These are phyloP conservation scores for Scotopteryx bipunctaria DNA, from an alignment of 2,888 invertebrate genomes.

Conservation along the genomic window DNA sequence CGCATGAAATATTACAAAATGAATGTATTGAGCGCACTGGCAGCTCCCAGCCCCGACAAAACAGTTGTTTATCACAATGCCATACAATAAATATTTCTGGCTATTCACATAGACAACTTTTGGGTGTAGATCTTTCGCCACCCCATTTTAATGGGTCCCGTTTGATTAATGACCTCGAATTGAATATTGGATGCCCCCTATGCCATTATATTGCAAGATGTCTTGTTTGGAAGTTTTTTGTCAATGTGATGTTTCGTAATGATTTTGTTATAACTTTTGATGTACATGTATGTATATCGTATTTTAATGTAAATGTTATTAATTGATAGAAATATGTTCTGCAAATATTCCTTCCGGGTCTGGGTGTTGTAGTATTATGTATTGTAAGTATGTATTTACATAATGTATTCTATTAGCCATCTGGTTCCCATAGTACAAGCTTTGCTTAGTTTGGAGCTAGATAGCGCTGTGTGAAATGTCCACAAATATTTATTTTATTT, in stretches of 20 bases:
- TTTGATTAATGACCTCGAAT: slow-evolving; percentile 76
- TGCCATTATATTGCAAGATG: slow-evolving; percentile 34
- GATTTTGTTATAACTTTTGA: slow-evolving; percentile 36
- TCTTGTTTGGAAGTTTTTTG: slow-evolving; percentile 36
- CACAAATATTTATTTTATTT: too few relatives aligned
- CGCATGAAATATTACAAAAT: slow-evolving; percentile 21
- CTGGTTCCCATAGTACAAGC: too few relatives aligned
- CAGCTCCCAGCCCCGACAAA: slow-evolving; percentile 46
- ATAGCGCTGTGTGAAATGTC: too few relatives aligned
- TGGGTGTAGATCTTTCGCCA: slow-evolving; percentile 71
- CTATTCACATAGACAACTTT: slow-evolving; percentile 66
- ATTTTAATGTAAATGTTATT: slow-evolving; percentile 28
- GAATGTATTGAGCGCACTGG: slow-evolving; percentile 29
- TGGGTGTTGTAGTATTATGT: too few relatives aligned
- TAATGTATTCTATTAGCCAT: too few relatives aligned
- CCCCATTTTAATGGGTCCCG: slow-evolving; percentile 75
- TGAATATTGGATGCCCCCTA: slow-evolving; percentile 51
- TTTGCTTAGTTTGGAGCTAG: too few relatives aligned
- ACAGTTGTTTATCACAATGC: slow-evolving; percentile 51
- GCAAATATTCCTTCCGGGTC: too few relatives aligned
- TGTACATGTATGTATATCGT: slow-evolving; percentile 11
- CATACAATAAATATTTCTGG: slow-evolving; percentile 58
- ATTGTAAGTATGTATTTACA: too few relatives aligned
- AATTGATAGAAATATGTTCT: slow-evolving; percentile 15
- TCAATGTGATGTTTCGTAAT: slow-evolving; percentile 34